phyloP scores from a whole-genome alignment of 2,888 invertebrate genomes.

The Marronus borbonicus region DNA sequence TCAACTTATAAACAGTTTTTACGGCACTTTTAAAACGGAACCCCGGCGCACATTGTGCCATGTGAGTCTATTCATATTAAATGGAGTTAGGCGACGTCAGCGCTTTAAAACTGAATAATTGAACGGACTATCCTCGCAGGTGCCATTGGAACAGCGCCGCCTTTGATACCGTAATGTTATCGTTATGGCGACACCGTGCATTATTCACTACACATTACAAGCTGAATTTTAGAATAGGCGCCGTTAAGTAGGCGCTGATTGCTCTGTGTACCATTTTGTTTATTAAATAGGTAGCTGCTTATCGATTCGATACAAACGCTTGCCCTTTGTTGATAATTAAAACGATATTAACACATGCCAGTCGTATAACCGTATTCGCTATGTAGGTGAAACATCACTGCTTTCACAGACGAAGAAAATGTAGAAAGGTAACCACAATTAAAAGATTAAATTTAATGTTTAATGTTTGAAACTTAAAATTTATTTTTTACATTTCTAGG shows the following conservation, averaged over 20 bases:
- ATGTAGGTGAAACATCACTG: too few species aligned
- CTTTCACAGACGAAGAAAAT: too few species aligned
- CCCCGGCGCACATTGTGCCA: constrained; percentile 63
- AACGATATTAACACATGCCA: constrained; percentile 36
- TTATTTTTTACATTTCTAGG: too few species aligned
- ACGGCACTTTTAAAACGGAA: constrained; percentile 59
- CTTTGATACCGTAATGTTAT: constrained; percentile 59
- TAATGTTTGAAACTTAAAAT: too few species aligned
- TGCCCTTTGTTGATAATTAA: constrained; percentile 42
- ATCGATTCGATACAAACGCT: background rate
- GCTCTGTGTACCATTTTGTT: constrained; percentile 40
- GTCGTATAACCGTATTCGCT: background rate
- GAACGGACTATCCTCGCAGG: constrained; percentile 68
- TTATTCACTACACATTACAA: constrained; percentile 64
- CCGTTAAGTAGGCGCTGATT: constrained; percentile 48
- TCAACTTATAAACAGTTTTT: constrained; percentile 63
- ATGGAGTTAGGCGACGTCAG: constrained; percentile 67
- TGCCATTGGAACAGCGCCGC: constrained; percentile 63
- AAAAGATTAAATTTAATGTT: too few species aligned
- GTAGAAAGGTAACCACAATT: too few species aligned
- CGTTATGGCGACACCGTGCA: constrained; percentile 59
- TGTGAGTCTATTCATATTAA: constrained; percentile 69
- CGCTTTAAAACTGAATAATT: constrained; percentile 69
- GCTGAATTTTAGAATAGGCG: constrained; percentile 56
- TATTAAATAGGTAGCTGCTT: constrained; percentile 26